Evolutionary conservation across 2,797 vertebrate species (phyloP).

Genomic region (Acipenser ruthenus): DNA sequence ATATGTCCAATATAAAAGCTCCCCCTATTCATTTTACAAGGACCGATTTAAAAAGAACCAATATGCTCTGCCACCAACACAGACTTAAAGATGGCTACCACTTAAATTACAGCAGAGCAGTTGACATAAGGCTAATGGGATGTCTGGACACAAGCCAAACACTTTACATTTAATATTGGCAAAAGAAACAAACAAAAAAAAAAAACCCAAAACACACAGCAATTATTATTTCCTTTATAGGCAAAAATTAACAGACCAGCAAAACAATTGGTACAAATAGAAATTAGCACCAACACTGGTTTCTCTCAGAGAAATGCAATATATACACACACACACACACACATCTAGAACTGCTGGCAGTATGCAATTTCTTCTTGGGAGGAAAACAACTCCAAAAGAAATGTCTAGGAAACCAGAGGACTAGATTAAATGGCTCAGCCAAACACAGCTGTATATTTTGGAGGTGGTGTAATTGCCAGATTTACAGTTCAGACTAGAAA

Average conservation of each 20-base stretch:
- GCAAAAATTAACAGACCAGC: constrained; percentile 9
- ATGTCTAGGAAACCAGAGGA: no score
- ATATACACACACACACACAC: no score
- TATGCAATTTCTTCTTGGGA: no score
- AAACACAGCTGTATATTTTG: no score
- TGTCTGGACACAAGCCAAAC: constrained; percentile 20
- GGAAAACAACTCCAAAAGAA: no score
- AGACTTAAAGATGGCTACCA: constrained; percentile 6
- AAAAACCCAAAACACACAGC: not conserved
- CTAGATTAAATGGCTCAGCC: no score
- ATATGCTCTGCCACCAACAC: constrained; percentile 1
- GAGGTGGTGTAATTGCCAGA: no score
- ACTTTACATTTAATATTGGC: constrained; percentile 7
- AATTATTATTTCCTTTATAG: not conserved
- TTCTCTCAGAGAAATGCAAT: no score
- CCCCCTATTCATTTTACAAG: constrained; percentile 24
- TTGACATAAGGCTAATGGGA: constrained; percentile 17
- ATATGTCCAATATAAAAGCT: not conserved
- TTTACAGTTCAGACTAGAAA: no score
- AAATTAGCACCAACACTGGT: no score
- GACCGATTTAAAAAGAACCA: constrained; percentile 14
- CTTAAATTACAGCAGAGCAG: constrained; percentile 7
- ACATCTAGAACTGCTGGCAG: no score
- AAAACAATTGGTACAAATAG: not conserved
- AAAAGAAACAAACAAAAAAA: constrained; percentile 7